These are phyloP conservation scores for Cataglyphis livida DNA, from an alignment of 2,888 invertebrate species.

Conservation along the genomic window DNA sequence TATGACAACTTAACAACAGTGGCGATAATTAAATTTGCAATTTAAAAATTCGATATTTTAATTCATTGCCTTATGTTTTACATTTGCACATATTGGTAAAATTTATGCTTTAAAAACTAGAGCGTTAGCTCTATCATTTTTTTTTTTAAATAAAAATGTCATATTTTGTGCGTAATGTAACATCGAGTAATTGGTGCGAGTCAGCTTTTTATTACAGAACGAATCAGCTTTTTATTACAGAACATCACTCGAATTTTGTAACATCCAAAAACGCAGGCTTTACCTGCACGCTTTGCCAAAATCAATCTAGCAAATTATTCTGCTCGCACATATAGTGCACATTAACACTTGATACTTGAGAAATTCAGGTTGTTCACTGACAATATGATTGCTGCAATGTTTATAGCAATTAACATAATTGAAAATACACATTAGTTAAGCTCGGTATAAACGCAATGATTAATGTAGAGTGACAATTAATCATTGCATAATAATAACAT, in stretches of 20 bases:
- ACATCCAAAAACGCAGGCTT: neutral
- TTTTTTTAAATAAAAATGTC: neutral
- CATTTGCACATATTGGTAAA: neutral
- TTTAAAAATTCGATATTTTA: neutral
- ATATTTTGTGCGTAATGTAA: neutral
- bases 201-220: neutral
- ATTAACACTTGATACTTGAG: constrained; percentile 34
- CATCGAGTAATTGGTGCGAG: neutral
- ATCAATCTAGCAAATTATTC: constrained; percentile 23
- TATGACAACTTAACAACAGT: neutral
- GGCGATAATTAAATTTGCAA: neutral
- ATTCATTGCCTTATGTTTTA: neutral
- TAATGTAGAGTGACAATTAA: constrained; percentile 39
- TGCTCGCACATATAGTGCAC: neutral
- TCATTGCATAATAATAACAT: constrained; percentile 37
- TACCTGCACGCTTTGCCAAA: neutral
- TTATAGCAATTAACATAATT: constrained; percentile 11
- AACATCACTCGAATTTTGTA: neutral
- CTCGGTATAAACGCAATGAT: constrained; percentile 18
- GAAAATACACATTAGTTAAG: constrained; percentile 16
- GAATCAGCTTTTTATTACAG: neutral
- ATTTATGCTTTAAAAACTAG: neutral
- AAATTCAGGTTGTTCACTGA: constrained; percentile 14
- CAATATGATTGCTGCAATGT: constrained; percentile 12
- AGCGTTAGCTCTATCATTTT: neutral